Evolutionary conservation across 2,888 invertebrate species (phyloP), one percentile per base, ranked within the genome.

Genomic region (Listrodromus nycthemerus): DNA sequence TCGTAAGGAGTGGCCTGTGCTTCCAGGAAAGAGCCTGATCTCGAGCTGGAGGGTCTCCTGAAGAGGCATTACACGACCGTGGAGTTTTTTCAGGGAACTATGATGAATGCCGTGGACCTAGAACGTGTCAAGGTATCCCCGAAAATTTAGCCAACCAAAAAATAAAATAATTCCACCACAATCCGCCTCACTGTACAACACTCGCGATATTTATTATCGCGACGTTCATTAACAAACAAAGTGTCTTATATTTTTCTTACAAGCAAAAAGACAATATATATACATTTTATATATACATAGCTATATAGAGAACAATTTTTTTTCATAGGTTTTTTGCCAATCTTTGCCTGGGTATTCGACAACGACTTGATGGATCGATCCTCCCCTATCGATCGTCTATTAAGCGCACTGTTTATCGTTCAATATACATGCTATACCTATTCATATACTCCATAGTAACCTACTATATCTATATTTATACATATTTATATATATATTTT

Each of bases 21-120:
- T 95, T 97, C 95, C 97, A 99, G 99, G 96, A 98, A 99, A 96
- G 98, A 99, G 95, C 99, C 99, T 93, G 99, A 99, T 96, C 96
- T 99, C 95, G 99, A 99, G 95, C 96, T 99, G 96, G 99, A 99
- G 95, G 99, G 99, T 94, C 97, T 99, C 94, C 98, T 99, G 95
- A 99, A 99, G 95, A 97, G 99, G 94, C 99, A 99, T 97, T 99
- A 99, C 96, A 99, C 99, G 94, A 99, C 99, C 94, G 99, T 99
- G 96, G 98, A 99, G 97, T 99, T 99, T 97, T 99, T 99, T 97
- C 99, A 99, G 97, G 99, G 99, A 95, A 99, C 99, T 94, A 99
- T 99, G 96, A 99, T 99, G 99, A 99, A 99, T 95, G 99, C 99
- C 93, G 98, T 99, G 95, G 99, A 99, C 96, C 97, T 99, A 96